A percentile compares a stretch with the other conserved stretches of the same genome.
phyloP scores from a whole-genome alignment of 2,113 vertebrate species.

The Periophthalmus modestus region DNA sequence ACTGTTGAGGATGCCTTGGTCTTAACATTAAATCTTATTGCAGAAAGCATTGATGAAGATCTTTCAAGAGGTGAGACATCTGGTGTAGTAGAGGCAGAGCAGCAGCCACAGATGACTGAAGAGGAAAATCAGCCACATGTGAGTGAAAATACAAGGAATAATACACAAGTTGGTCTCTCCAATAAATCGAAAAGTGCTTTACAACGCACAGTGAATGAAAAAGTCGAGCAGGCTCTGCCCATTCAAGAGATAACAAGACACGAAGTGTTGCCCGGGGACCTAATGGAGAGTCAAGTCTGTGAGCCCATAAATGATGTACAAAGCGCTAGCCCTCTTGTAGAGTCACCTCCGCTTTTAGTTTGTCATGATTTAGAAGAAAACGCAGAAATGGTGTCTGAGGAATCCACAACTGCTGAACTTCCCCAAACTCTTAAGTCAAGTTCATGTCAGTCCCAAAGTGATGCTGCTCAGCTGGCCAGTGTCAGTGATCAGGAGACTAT shows the following conservation, averaged over 20 bases:
- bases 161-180: conserved; percentile 29
- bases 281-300: not conserved
- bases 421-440: not conserved
- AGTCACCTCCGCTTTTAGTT: not conserved
- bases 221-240: conserved; percentile 1
- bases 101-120: conserved; percentile 32
- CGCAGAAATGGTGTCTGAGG: not conserved
- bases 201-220: conserved; percentile 11
- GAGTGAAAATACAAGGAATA: conserved; percentile 13
- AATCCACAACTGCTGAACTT: not conserved
- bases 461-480: not conserved
- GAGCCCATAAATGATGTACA: not conserved
- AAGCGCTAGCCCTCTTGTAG: not conserved
- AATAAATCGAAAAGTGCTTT: conserved; percentile 9
- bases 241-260: not conserved
- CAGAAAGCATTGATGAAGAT: conserved; percentile 21
- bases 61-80: conserved; percentile 15
- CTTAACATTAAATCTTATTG: conserved; percentile 11
- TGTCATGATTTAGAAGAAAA: conserved; percentile 9
- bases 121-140: conserved; percentile 41
- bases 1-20: conserved; percentile 18
- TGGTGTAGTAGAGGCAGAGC: conserved; percentile 42
- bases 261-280: not conserved
- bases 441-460: conserved; percentile 2
- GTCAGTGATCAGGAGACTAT: not conserved